Evolutionary conservation across 2,888 invertebrate species (phyloP).

Genomic region (Chaetogeoica ovagalla): DNA sequence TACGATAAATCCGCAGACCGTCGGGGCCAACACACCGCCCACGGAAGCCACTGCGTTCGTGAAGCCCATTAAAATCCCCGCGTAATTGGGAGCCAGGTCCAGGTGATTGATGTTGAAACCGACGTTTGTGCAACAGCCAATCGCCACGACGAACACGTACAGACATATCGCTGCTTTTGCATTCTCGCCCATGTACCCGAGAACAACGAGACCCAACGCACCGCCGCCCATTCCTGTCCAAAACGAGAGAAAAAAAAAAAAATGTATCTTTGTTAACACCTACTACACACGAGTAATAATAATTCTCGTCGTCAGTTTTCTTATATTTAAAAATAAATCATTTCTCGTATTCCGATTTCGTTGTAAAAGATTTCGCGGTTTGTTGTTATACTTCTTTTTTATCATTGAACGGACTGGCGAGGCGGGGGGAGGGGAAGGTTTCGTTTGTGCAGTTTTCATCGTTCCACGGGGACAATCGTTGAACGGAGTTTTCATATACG

Average conservation of each 20-base stretch:
- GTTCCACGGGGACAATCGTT: too few species aligned
- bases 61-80: constrained; percentile 83
- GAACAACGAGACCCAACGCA: constrained; percentile 52
- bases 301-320: too few species aligned
- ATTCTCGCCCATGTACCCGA: constrained; percentile 54
- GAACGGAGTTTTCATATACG: too few species aligned
- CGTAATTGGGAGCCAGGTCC: constrained; percentile 81
- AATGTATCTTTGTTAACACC: too few species aligned
- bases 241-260: background rate
- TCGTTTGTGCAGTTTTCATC: too few species aligned
- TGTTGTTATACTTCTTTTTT: too few species aligned
- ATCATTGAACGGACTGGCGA: too few species aligned
- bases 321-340: too few species aligned
- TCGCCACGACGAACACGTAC: constrained; percentile 56
- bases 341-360: too few species aligned
- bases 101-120: constrained; percentile 74
- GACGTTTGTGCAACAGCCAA: constrained; percentile 75
- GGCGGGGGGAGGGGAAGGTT: too few species aligned
- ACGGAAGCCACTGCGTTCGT: constrained; percentile 77
- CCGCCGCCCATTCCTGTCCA: constrained; percentile 54
- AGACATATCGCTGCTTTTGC: constrained; percentile 53
- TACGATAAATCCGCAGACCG: constrained; percentile 72
- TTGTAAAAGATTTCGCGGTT: too few species aligned
- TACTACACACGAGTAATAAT: too few species aligned
- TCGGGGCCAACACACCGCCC: constrained; percentile 77